Conservation (phyloP, 2,888 invertebrate genomes). For the Colostygia pectinataria region DNA sequence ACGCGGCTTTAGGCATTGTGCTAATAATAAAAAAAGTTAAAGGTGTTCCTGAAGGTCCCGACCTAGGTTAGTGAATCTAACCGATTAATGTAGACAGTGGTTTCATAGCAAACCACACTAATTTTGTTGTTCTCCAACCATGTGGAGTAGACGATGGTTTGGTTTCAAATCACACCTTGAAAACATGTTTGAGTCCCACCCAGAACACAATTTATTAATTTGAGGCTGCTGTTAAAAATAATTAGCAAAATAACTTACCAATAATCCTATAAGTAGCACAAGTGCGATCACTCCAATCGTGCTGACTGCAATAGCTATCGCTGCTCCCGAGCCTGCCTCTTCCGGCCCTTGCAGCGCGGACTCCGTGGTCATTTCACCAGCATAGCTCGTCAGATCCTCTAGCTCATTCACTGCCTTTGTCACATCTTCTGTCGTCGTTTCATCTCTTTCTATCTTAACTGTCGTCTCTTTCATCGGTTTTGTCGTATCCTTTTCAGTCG, state of each 20-base stretch:
- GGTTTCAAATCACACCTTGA: no score
- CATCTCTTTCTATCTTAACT: slow-evolving; percentile 33
- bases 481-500: slow-evolving; percentile 20
- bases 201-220: no score
- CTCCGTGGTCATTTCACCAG: slow-evolving; percentile 63
- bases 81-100: no score
- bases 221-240: no score
- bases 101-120: no score
- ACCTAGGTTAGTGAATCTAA: no score
- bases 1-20: no score
- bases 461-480: slow-evolving; percentile 31
- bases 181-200: no score
- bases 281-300: slow-evolving; percentile 91
- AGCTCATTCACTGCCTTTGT: slow-evolving; percentile 53
- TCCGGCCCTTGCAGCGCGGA: slow-evolving; percentile 55
- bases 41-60: no score
- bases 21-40: no score
- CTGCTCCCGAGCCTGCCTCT: slow-evolving; percentile 85
- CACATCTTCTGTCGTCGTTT: slow-evolving; percentile 37
- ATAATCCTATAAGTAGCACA: slow-evolving; percentile 88
- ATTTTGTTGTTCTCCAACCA: no score
- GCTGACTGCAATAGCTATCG: slow-evolving; percentile 91
- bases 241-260: slow-evolving; percentile 81
- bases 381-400: slow-evolving; percentile 58
- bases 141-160: no score